phyloP scores from a whole-genome alignment of 92 coral and sea anemone species.

The Nematostella vectensis region DNA sequence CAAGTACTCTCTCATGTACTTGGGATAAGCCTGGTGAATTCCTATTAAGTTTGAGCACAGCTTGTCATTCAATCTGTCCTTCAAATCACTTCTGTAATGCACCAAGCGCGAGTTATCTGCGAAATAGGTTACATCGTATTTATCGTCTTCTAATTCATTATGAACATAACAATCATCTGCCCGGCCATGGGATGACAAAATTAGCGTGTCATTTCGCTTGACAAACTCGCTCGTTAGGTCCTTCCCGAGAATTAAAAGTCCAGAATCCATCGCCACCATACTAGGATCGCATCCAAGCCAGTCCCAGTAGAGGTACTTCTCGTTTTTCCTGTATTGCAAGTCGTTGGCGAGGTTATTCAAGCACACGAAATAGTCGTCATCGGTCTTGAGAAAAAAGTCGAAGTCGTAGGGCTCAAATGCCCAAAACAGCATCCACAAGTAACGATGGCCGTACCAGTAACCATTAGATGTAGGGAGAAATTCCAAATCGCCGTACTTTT shows the following conservation, averaged over 20 bases:
- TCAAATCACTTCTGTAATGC: conserved; percentile 1
- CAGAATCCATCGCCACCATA: conserved; percentile 24
- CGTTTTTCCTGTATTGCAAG: conserved; percentile 18
- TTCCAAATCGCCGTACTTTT: conserved; percentile 4
- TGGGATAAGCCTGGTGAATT: conserved; percentile 47
- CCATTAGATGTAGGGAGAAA: conserved; percentile 17
- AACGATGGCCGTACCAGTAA: conserved; percentile 13
- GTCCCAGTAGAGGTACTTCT: conserved; percentile 22
- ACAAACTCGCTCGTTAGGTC: conserved; percentile 22
- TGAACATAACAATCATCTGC: conserved; percentile 19
- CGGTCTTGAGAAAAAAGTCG: background rate
- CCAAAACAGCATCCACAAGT: conserved; percentile 18
- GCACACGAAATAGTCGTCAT: conserved; percentile 30
- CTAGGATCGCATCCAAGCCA: conserved; percentile 11
- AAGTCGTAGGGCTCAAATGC: conserved; percentile 14
- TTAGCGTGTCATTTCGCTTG: conserved; percentile 8
- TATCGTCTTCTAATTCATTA: conserved; percentile 14
- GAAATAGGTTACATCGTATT: conserved; percentile 17
- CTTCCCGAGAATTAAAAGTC: conserved; percentile 11
- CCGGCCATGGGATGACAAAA: conserved; percentile 18
- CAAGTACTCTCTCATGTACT: conserved; percentile 32
- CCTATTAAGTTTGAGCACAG: conserved; percentile 32
- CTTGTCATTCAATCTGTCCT: background rate
- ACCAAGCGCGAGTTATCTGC: conserved; percentile 14
- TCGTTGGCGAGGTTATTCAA: conserved; percentile 22